Evolutionary conservation across 2,113 vertebrate genomes (phyloP).

Genomic region (Nycticryphes semicollaris): DNA sequence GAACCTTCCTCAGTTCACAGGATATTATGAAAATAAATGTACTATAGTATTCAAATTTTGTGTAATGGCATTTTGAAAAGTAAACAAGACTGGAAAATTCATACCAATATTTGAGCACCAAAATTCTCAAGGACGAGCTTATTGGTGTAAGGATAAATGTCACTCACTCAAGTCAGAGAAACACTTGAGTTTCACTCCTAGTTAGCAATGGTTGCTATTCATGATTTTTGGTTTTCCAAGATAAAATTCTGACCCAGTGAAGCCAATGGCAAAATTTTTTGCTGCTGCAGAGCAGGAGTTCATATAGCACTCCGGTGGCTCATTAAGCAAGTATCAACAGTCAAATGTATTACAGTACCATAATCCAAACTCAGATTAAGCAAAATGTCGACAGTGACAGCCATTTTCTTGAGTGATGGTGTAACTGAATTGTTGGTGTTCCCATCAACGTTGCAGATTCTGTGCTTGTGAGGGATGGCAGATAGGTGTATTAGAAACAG

Average conservation of each 20-base stretch:
- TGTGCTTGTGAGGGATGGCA: not conserved
- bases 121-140: not conserved
- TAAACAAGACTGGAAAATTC: not conserved
- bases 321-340: not conserved
- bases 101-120: not conserved
- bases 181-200: not conserved
- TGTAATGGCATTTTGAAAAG: not conserved
- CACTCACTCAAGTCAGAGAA: not conserved
- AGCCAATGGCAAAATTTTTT: not conserved
- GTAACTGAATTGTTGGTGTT: not conserved
- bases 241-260: not conserved
- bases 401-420: not conserved
- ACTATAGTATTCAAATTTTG: not conserved
- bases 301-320: not conserved
- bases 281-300: not conserved
- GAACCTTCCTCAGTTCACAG: not conserved
- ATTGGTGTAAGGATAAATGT: not conserved
- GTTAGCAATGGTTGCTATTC: not conserved
- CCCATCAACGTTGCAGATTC: not conserved
- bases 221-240: not conserved
- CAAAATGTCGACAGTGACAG: not conserved
- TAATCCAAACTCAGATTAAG: not conserved
- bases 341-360: not conserved
- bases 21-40: not conserved
- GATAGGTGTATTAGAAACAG: not conserved